phyloP scores from a whole-genome alignment of 1,140 invertebrate species.

The Drosophila fuyamai region DNA sequence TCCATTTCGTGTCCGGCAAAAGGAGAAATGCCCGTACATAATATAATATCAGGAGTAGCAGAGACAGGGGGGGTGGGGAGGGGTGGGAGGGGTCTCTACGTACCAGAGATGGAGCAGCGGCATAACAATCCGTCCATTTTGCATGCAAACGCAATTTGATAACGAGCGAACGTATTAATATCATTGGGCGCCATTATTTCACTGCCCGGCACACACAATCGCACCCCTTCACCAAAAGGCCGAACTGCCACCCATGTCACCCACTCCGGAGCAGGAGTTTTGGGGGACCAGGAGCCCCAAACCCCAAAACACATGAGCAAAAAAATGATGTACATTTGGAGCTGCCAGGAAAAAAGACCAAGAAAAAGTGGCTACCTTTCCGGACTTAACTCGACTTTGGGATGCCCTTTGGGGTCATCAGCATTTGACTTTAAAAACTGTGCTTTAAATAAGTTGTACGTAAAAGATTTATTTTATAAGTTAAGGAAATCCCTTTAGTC shows the following conservation, averaged over 20 bases:
- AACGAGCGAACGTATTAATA: conserved; percentile 84
- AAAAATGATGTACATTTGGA: conserved; percentile 72
- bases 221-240: conserved; percentile 6
- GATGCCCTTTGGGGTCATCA: conserved; percentile 4
- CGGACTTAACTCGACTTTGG: background rate
- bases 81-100: background rate
- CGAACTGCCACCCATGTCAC: background rate
- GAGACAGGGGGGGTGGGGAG: no score
- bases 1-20: conserved; percentile 68
- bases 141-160: conserved; percentile 83
- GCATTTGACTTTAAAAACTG: no score
- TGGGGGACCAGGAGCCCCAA: background rate
- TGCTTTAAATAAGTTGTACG: no score
- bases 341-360: conserved; percentile 20
- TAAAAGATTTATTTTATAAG: no score
- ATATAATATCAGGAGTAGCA: conserved; percentile 29
- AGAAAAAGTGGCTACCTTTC: background rate
- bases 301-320: conserved; percentile 10
- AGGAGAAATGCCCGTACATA: conserved; percentile 38
- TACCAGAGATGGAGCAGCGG: conserved; percentile 15
- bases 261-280: background rate
- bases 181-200: conserved; percentile 80
- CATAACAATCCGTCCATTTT: conserved; percentile 69
- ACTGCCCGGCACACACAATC: conserved; percentile 28
- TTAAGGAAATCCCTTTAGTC: no score